phyloP scores from a whole-genome alignment of 1,140 invertebrate species.

The Amyelois transitella region DNA sequence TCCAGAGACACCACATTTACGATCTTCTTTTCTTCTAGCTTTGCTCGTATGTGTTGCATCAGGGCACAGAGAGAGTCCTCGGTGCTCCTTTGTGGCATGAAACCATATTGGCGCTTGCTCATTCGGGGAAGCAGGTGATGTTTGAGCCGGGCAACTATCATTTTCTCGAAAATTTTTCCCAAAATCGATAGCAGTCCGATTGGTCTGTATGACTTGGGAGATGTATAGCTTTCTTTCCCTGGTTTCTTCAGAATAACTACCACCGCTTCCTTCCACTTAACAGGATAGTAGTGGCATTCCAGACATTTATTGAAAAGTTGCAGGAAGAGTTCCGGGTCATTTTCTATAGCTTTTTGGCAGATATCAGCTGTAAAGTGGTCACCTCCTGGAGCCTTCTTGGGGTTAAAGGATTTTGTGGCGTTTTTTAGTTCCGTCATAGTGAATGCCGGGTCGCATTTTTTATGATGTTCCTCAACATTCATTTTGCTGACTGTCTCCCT shows the following conservation, averaged over 20 bases:
- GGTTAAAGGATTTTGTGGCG: not conserved
- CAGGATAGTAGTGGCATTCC: not conserved
- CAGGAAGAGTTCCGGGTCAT: not conserved
- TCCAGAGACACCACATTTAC: conserved; percentile 2
- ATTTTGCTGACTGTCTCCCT: not conserved
- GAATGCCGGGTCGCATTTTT: not conserved
- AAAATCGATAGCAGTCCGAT: conserved; percentile 10
- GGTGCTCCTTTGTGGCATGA: conserved; percentile 8
- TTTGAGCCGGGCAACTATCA: conserved; percentile 1
- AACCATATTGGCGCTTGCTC: not conserved
- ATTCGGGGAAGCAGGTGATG: not conserved
- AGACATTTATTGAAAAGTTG: conserved; percentile 1
- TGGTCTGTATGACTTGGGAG: conserved; percentile 10
- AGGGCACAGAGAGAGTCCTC: conserved; percentile 11
- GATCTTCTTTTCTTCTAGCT: not conserved
- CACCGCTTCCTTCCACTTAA: conserved; percentile 6
- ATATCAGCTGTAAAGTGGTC: conserved; percentile 6
- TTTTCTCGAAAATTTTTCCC: conserved; percentile 11
- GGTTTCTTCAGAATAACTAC: conserved; percentile 10
- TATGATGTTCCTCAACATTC: not conserved
- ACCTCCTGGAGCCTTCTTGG: conserved; percentile 4
- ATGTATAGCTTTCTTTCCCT: conserved; percentile 6
- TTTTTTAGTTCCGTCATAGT: not conserved
- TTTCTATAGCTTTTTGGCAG: not conserved
- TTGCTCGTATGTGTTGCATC: not conserved